A percentile compares a stretch with the other conserved stretches of the same genome.
Evolutionary conservation across 2,888 invertebrate genomes (phyloP).

Genomic region (Sturmia bella): DNA sequence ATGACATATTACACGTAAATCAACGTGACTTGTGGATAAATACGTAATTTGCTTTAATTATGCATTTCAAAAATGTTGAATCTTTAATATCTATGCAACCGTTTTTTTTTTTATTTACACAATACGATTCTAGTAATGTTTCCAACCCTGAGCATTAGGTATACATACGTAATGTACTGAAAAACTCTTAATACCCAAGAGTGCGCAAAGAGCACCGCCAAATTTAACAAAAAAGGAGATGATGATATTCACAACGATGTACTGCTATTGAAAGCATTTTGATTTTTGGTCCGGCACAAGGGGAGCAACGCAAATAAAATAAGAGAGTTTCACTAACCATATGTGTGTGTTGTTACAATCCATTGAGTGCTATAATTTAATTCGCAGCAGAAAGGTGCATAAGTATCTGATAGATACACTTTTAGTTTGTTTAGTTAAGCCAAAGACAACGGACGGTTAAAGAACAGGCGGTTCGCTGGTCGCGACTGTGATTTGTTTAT

Average conservation of each 20-base stretch:
- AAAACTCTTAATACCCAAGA: too few relatives aligned
- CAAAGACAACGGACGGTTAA: conserved; percentile 56
- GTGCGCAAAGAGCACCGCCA: too few relatives aligned
- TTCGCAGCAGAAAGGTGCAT: conserved; percentile 65
- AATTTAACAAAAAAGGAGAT: too few relatives aligned
- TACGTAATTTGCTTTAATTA: too few relatives aligned
- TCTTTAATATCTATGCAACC: too few relatives aligned
- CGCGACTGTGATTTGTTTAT: conserved; percentile 26
- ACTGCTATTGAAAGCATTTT: background rate
- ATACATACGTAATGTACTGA: too few relatives aligned
- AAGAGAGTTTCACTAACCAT: conserved; percentile 30
- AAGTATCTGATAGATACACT: conserved; percentile 71
- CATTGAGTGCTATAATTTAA: conserved; percentile 41
- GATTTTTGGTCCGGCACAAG: conserved; percentile 1
- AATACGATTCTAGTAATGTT: too few relatives aligned
- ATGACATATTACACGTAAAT: too few relatives aligned
- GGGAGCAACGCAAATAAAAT: conserved; percentile 11
- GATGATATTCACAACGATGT: background rate
- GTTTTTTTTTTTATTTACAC: too few relatives aligned
- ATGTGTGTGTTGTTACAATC: background rate
- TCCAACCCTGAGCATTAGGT: too few relatives aligned
- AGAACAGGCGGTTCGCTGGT: conserved; percentile 28
- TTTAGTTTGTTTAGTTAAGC: conserved; percentile 66
- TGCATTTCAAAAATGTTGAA: too few relatives aligned
- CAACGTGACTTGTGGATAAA: too few relatives aligned